phyloP scores from a whole-genome alignment of 2,113 vertebrate genomes.

The Alexandromys fortis region DNA sequence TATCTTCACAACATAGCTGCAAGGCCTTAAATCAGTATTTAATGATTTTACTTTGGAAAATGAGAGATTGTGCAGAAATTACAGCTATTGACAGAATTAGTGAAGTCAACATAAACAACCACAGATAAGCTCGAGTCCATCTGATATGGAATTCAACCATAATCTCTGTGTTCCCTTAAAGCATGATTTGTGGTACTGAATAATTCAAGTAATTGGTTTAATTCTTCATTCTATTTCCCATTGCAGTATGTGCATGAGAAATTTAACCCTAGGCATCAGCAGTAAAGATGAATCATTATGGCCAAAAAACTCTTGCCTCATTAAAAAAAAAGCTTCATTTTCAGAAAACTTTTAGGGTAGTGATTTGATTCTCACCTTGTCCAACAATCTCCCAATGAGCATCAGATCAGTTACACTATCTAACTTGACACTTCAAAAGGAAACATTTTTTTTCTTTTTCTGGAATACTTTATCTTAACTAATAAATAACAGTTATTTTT shows the following conservation, averaged over 20 bases:
- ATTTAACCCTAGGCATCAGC: neutral
- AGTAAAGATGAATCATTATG: slow-evolving; percentile 35
- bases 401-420: neutral
- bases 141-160: neutral
- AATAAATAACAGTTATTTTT: slow-evolving; percentile 20
- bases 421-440: neutral
- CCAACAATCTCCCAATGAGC: neutral
- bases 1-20: neutral
- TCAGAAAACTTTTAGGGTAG: neutral
- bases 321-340: slow-evolving; percentile 5
- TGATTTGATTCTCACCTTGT: slow-evolving; percentile 9
- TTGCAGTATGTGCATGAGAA: neutral
- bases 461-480: slow-evolving; percentile 1
- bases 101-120: slow-evolving; percentile 3
- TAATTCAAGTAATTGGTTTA: slow-evolving; percentile 20
- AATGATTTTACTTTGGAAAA: neutral
- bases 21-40: slow-evolving; percentile 22
- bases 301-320: neutral
- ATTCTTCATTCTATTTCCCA: slow-evolving; percentile 16
- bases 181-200: neutral
- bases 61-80: slow-evolving; percentile 20
- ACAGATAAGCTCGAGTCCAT: neutral
- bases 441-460: neutral
- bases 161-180: slow-evolving; percentile 29
- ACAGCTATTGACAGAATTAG: slow-evolving; percentile 23